Evolutionary conservation across 2,113 vertebrate species (phyloP).

Genomic region (Brachyhypopomus gauderio): DNA sequence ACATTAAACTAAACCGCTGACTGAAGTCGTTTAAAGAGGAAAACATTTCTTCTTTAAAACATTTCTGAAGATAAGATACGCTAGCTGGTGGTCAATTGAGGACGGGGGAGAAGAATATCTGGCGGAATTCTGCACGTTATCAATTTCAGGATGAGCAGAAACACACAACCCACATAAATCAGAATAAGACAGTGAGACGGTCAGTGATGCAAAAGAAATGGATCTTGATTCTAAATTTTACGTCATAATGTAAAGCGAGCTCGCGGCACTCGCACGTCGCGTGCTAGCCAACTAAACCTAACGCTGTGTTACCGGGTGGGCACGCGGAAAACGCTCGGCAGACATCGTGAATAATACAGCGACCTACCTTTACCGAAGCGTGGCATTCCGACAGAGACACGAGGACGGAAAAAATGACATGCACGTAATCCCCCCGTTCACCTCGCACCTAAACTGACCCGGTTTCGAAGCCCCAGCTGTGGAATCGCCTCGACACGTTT

Average conservation of each 20-base stretch:
- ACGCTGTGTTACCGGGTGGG: conserved; percentile 17
- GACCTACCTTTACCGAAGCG: conserved; percentile 26
- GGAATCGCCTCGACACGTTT: conserved; percentile 20
- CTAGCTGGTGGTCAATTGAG: conserved; percentile 1
- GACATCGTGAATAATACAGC: neutral
- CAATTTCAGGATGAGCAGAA: neutral
- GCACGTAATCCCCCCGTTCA: neutral
- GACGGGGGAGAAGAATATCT: neutral
- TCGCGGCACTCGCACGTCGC: neutral
- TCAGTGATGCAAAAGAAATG: neutral
- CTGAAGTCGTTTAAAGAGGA: neutral
- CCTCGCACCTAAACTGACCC: neutral
- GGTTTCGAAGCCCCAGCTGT: conserved; percentile 13
- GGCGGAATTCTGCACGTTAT: neutral
- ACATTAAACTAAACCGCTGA: neutral
- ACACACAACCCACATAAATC: neutral
- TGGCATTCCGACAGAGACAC: conserved; percentile 18
- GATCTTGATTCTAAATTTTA: too few relatives aligned
- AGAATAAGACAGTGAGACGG: neutral
- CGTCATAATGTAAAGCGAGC: too few relatives aligned
- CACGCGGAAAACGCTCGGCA: neutral
- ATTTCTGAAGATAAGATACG: neutral
- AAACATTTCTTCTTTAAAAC: neutral
- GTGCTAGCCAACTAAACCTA: neutral
- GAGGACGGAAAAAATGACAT: neutral